A percentile compares a stretch with the other conserved stretches of the same genome.
phyloP scores from a whole-genome alignment of 2,888 invertebrate genomes.

The Agrypnus murinus region DNA sequence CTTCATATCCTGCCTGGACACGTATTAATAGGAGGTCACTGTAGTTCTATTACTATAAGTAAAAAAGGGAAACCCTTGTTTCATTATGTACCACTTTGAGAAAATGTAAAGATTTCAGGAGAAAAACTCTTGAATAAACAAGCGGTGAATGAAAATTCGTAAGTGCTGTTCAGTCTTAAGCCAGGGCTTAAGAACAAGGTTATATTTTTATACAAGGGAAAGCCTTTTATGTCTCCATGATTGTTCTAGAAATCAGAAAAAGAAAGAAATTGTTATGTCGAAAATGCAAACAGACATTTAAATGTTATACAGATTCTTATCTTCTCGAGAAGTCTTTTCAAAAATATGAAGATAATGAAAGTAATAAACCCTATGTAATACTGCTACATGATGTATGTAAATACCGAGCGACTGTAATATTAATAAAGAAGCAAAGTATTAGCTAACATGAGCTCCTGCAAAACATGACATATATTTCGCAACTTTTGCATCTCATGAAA shows the following conservation, averaged over 20 bases:
- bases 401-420: conserved; percentile 66
- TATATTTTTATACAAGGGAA: too few species aligned
- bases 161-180: too few species aligned
- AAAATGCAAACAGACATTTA: conserved; percentile 9
- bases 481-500: conserved; percentile 66
- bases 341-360: conserved; percentile 19
- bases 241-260: too few species aligned
- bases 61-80: too few species aligned
- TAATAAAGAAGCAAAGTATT: conserved; percentile 68
- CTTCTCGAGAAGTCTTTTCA: conserved; percentile 11
- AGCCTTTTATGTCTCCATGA: too few species aligned
- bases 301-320: background rate
- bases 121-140: too few species aligned
- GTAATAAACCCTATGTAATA: conserved; percentile 43
- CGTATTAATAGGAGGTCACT: conserved; percentile 52
- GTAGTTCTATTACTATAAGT: conserved; percentile 42
- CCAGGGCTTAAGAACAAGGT: too few species aligned
- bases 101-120: too few species aligned
- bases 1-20: conserved; percentile 65
- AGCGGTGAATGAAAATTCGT: too few species aligned
- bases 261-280: too few species aligned
- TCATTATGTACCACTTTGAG: too few species aligned
- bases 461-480: conserved; percentile 65
- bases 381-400: conserved; percentile 59
- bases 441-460: conserved; percentile 61